phyloP scores from a whole-genome alignment of 2,113 vertebrate species.

The Myanophis thanlyinensis region DNA sequence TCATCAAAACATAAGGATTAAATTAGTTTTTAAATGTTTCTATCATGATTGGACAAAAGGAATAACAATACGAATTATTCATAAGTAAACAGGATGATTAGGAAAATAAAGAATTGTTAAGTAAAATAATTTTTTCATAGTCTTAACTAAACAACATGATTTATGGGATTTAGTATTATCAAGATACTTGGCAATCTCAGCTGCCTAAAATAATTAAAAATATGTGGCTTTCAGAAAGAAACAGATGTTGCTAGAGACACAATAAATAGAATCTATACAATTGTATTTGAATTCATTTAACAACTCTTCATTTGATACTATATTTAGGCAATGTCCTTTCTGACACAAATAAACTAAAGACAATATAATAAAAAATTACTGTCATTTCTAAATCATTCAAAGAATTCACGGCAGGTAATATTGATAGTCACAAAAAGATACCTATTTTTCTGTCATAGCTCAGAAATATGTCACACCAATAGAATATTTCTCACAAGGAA shows the following conservation, averaged over 20 bases:
- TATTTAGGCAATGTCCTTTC: not conserved
- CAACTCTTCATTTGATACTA: not conserved
- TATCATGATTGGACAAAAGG: not conserved
- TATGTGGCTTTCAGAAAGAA: not conserved
- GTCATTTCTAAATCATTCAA: not conserved
- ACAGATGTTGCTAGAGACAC: not conserved
- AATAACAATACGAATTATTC: not conserved
- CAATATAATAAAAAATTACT: not conserved
- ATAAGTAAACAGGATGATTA: not conserved
- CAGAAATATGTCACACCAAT: not conserved
- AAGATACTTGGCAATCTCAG: not conserved
- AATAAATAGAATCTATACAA: not conserved
- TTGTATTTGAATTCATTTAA: not conserved
- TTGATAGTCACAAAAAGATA: not conserved
- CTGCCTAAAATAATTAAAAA: not conserved
- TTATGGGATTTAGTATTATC: not conserved
- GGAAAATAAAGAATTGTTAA: not conserved
- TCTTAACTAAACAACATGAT: not conserved
- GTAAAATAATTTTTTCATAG: not conserved
- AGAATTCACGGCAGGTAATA: not conserved
- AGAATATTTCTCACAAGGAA: not conserved
- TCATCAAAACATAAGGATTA: not conserved
- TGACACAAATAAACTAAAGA: not conserved
- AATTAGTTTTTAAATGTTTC: not conserved
- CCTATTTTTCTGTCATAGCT: not conserved